Percentiles rank a stretch among this genome's conserved stretches.
Conservation (phyloP, 2,888 invertebrate species). For the Eristalis intricaria region DNA sequence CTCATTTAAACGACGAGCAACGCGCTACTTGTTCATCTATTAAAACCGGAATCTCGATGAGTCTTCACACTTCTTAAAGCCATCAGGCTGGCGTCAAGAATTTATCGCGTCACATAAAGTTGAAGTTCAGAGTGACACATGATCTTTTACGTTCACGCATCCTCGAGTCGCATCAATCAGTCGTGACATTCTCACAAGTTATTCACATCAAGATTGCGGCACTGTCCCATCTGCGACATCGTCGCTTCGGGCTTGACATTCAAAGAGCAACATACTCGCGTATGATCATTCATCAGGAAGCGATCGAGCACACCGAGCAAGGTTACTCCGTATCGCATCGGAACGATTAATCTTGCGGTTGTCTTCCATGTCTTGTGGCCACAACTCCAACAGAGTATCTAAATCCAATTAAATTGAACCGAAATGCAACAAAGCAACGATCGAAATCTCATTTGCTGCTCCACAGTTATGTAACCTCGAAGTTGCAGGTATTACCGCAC, state of each 20-base stretch:
- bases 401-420: constrained; percentile 35
- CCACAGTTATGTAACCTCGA: constrained; percentile 56
- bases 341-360: constrained; percentile 26
- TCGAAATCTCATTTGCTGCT: constrained; percentile 4
- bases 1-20: not conserved
- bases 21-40: not conserved
- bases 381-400: constrained; percentile 3
- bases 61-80: not conserved
- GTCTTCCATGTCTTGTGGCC: constrained; percentile 9
- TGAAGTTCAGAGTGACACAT: not conserved
- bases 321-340: constrained; percentile 1
- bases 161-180: not conserved
- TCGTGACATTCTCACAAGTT: not conserved
- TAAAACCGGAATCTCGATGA: not conserved
- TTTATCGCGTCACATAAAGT: not conserved
- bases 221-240: not conserved
- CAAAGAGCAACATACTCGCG: constrained; percentile 1
- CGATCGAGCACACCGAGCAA: not conserved
- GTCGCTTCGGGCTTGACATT: not conserved
- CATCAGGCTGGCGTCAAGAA: not conserved
- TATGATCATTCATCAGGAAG: not conserved
- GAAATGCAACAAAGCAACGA: constrained; percentile 47
- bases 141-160: not conserved
- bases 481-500: constrained; percentile 25
- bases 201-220: not conserved